Evolutionary conservation across 2,888 invertebrate genomes (phyloP), one percentile per base, ranked within the genome.

Genomic region (Lycaena phlaeas): DNA sequence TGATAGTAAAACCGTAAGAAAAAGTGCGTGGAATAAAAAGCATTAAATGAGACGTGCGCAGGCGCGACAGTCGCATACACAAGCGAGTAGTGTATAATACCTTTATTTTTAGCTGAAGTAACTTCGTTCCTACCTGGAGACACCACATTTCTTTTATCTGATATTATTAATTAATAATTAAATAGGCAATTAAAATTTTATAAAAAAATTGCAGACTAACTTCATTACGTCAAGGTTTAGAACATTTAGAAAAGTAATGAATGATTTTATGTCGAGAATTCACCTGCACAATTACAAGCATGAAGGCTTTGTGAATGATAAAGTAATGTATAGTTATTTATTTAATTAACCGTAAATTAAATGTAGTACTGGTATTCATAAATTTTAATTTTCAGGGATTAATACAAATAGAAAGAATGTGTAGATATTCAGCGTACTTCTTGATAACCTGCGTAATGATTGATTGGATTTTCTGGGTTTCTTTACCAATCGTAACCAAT

Each of bases 401-500:
- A 1, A 31, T 31, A 3, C 37, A 52, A 41, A 45, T 48, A 0
- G 61, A 60, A 39, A 42, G 41, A 2, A 42, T 52, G 22, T 53
- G 48, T 5, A 45, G 55, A 18, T 44, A 42, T 30, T 45, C 51
- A 0, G 30, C 41, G 4, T 36, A 37, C 7, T 45, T 45, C 9
- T 40, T 57, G 3, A 25, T 41, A 0, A 11, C 39, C 3, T 45
- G 44, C 2, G 31, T 55, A 1, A 36, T 44, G 3, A 22, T 50
- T 1, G 56, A 56, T 12, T 39, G 39, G 38, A 7, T 30, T 6
- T 30, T 29, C 9, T 39, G 39, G 39, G 15, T 25, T 1, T 9
- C 48, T 6, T 36, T 56, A 3, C 58, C 61, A 2, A 27, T 56
- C 1, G 3, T 48, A 1, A 54, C 60, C 25, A 62, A 54, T 31